Evolutionary conservation across 2,797 vertebrate genomes (phyloP).

Genomic region (Melanotaenia parkinsoni): DNA sequence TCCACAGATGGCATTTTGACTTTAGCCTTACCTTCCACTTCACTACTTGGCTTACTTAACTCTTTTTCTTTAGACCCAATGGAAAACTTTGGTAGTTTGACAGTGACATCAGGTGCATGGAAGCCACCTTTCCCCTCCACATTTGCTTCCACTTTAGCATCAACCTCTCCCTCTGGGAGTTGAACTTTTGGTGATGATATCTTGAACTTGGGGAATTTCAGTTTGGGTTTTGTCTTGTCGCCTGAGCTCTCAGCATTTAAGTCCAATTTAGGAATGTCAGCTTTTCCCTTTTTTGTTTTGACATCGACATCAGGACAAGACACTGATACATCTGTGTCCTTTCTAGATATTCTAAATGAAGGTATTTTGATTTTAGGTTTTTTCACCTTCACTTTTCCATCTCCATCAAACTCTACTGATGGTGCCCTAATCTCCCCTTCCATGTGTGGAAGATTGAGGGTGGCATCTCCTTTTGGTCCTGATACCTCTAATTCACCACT

Average conservation of each 20-base stretch:
- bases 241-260: conserved; percentile 50
- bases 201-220: conserved; percentile 77
- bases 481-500: conserved; percentile 66
- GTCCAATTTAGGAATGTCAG: conserved; percentile 60
- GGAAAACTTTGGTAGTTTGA: conserved; percentile 83
- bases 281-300: conserved; percentile 66
- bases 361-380: conserved; percentile 83
- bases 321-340: conserved; percentile 67
- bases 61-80: conserved; percentile 74
- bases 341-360: conserved; percentile 81
- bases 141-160: conserved; percentile 56
- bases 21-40: conserved; percentile 65
- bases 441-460: conserved; percentile 53
- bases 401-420: conserved; percentile 70
- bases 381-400: conserved; percentile 81
- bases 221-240: conserved; percentile 70
- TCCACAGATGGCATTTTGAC: conserved; percentile 82
- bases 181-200: conserved; percentile 67
- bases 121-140: conserved; percentile 56
- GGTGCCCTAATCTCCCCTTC: conserved; percentile 63
- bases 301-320: conserved; percentile 67
- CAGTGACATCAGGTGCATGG: conserved; percentile 68
- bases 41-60: conserved; percentile 49
- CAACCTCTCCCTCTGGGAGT: conserved; percentile 53
- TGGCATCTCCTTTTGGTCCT: conserved; percentile 58